These are phyloP conservation scores for Butorides virescens DNA, from an alignment of 2,113 vertebrate species.

Conservation along the genomic window DNA sequence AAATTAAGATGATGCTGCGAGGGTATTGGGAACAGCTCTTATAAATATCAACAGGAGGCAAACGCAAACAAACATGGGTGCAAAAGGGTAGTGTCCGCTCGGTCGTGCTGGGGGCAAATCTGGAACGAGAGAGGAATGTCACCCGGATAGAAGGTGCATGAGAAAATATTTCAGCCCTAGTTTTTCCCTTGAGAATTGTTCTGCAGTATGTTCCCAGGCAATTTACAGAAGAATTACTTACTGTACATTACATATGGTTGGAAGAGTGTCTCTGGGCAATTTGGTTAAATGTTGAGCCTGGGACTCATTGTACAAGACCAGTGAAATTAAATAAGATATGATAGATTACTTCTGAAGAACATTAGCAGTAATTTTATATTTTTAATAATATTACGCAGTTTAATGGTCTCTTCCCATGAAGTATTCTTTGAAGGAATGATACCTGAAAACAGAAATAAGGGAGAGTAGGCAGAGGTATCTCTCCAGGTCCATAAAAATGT, in stretches of 20 bases:
- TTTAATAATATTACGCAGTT: not conserved
- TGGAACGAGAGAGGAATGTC: conserved; percentile 31
- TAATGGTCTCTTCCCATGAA: not conserved
- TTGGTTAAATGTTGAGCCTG: not conserved
- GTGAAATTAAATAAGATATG: not conserved
- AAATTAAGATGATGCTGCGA: not conserved
- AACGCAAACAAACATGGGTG: conserved; percentile 36
- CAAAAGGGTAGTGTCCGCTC: not conserved
- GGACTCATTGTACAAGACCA: not conserved
- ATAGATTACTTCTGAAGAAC: not conserved
- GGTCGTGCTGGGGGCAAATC: not conserved
- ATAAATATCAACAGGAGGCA: conserved; percentile 22
- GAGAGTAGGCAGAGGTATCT: not conserved
- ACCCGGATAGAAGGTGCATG: conserved; percentile 5
- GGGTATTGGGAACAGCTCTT: not conserved
- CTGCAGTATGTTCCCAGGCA: conserved; percentile 1
- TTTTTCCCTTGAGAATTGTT: conserved; percentile 12
- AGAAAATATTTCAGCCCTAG: conserved; percentile 44
- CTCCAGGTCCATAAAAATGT: not conserved
- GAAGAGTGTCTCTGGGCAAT: not conserved
- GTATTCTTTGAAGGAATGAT: not conserved
- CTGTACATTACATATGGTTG: not conserved
- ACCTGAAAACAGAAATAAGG: not conserved
- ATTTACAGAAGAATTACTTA: not conserved
- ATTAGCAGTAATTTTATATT: not conserved